These are phyloP conservation scores for Isaurus tuberculatus DNA, from an alignment of 92 coral and sea anemone species.

Conservation along the genomic window DNA sequence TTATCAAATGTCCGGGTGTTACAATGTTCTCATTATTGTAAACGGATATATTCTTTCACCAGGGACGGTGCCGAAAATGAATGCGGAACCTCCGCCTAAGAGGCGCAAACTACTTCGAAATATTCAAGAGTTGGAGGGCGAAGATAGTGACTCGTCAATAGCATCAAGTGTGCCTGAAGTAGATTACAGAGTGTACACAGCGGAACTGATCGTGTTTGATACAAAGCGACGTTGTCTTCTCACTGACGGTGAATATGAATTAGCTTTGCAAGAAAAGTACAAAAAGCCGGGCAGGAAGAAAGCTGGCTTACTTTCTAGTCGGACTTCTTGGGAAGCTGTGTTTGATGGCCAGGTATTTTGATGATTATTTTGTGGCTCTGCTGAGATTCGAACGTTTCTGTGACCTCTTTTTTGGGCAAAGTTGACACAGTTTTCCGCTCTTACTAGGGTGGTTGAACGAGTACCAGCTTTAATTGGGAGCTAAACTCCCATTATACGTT, in stretches of 20 bases:
- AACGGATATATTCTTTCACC: not conserved
- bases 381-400: too few relatives aligned
- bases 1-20: too few relatives aligned
- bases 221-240: conserved; percentile 88
- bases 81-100: conserved; percentile 87
- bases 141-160: conserved; percentile 63
- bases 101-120: conserved; percentile 70
- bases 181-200: conserved; percentile 77
- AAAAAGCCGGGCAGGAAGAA: conserved; percentile 86
- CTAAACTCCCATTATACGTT: too few relatives aligned
- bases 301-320: conserved; percentile 76
- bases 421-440: too few relatives aligned
- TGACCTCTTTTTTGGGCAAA: too few relatives aligned
- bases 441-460: too few relatives aligned
- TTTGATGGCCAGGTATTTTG: conserved; percentile 87
- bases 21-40: not conserved
- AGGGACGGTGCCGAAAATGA: conserved; percentile 65
- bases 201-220: conserved; percentile 95
- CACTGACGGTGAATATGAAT: conserved; percentile 93
- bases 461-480: too few relatives aligned
- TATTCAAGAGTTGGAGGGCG: conserved; percentile 61
- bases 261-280: conserved; percentile 90
- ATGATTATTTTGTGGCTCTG: not conserved
- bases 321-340: conserved; percentile 91
- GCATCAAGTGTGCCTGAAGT: conserved; percentile 58